These are phyloP conservation scores for Thryonomys swinderianus DNA, from an alignment of 2,113 vertebrate genomes.

Conservation along the genomic window DNA sequence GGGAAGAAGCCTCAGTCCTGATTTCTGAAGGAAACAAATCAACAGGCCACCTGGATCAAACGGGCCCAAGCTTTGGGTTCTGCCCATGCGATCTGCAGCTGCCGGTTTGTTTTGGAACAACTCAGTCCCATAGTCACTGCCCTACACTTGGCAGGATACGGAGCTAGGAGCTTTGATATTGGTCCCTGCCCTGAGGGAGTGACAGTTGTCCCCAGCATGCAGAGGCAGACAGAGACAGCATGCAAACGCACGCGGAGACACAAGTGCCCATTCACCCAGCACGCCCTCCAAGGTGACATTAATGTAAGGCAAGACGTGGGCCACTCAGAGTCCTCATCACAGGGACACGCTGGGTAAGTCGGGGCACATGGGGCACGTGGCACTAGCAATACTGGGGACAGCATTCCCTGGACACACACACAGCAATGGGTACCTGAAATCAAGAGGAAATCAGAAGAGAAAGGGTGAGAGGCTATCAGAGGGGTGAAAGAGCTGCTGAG, in stretches of 20 bases:
- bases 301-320: conserved; percentile 61
- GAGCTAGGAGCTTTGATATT: neutral
- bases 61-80: conserved; percentile 30
- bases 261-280: neutral
- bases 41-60: conserved; percentile 6
- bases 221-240: neutral
- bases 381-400: conserved; percentile 41
- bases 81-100: neutral
- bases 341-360: conserved; percentile 62
- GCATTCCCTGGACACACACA: conserved; percentile 63
- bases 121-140: conserved; percentile 3
- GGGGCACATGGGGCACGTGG: conserved; percentile 11
- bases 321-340: conserved; percentile 58
- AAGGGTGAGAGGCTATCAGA: conserved; percentile 99
- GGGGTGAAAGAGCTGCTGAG: conserved; percentile 95
- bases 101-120: conserved; percentile 46
- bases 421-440: conserved; percentile 91
- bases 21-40: conserved; percentile 5
- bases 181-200: neutral
- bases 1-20: neutral
- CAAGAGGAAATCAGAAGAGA: conserved; percentile 95
- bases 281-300: conserved; percentile 59
- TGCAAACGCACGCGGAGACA: neutral
- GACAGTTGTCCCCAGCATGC: neutral
- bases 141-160: neutral